Conservation (phyloP, 2,888 invertebrate genomes). For the Leptinotarsa haldemani region DNA sequence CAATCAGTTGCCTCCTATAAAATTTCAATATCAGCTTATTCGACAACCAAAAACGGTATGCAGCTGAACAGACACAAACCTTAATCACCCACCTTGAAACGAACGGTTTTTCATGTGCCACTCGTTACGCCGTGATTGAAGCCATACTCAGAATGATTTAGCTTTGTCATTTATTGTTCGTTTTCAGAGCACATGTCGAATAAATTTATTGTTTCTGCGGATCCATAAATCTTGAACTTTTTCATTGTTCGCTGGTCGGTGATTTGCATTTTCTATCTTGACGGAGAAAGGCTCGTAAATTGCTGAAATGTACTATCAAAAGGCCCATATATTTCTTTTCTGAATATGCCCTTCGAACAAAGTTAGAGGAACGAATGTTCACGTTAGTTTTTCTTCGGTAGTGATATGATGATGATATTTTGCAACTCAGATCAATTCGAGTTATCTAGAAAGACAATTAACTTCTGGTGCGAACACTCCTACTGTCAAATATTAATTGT, state of each 20-base stretch:
- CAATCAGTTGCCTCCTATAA: background rate
- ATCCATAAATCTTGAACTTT: slow-evolving; percentile 54
- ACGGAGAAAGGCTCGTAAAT: slow-evolving; percentile 64
- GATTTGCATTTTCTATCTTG: slow-evolving; percentile 64
- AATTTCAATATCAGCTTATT: slow-evolving; percentile 2
- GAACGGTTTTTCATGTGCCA: slow-evolving; percentile 16
- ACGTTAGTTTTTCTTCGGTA: too few relatives aligned
- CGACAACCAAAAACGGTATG: background rate
- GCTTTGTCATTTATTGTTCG: slow-evolving; percentile 31
- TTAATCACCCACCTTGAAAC: slow-evolving; percentile 10
- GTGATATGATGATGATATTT: too few relatives aligned
- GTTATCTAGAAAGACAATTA: too few relatives aligned
- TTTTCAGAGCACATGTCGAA: slow-evolving; percentile 53
- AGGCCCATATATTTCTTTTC: slow-evolving; percentile 60
- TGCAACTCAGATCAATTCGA: too few relatives aligned
- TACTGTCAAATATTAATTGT: too few relatives aligned
- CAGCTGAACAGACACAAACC: slow-evolving; percentile 14
- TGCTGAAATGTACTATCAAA: slow-evolving; percentile 64
- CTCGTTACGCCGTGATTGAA: slow-evolving; percentile 18
- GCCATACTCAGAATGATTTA: slow-evolving; percentile 30
- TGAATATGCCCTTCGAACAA: slow-evolving; percentile 23
- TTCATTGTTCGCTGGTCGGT: slow-evolving; percentile 52
- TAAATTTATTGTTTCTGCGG: slow-evolving; percentile 56
- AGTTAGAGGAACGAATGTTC: slow-evolving; percentile 3
- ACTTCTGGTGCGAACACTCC: too few relatives aligned